Conservation (phyloP, 2,888 invertebrate genomes). For the Mongoloraphidia duomilia region DNA sequence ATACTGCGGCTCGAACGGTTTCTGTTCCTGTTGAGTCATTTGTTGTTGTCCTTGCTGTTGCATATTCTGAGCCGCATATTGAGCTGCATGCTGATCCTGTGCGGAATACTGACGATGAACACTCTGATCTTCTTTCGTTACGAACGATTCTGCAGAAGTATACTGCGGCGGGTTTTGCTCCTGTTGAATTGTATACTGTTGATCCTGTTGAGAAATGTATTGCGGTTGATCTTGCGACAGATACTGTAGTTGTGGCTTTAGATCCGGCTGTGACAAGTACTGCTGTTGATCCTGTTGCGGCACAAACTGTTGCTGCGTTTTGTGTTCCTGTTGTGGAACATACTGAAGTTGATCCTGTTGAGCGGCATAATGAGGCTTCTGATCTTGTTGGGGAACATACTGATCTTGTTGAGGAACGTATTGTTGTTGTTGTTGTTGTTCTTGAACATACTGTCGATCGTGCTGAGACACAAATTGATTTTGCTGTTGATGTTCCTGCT, state of each 20-base stretch:
- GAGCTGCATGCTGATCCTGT: conserved; percentile 8
- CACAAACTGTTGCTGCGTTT: neutral
- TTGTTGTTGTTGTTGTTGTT: conserved; percentile 20
- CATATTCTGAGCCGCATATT: conserved; percentile 11
- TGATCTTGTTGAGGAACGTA: conserved; percentile 12
- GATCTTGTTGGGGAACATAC: conserved; percentile 5
- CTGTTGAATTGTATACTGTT: conserved; percentile 2
- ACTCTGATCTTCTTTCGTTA: no score
- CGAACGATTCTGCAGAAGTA: neutral
- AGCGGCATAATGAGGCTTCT: neutral
- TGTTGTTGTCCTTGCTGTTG: conserved; percentile 15
- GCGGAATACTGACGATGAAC: conserved; percentile 5
- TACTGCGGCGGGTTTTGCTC: conserved; percentile 16
- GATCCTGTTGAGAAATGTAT: conserved; percentile 7
- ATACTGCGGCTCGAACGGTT: conserved; percentile 14
- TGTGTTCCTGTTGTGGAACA: conserved; percentile 1
- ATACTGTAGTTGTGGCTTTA: conserved; percentile 4
- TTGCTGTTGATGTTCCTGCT: conserved; percentile 6
- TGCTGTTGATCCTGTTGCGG: conserved; percentile 4
- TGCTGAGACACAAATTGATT: neutral
- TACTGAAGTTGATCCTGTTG: conserved; percentile 7
- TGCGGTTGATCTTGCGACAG: conserved; percentile 1
- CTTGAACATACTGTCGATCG: conserved; percentile 7
- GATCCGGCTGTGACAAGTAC: conserved; percentile 13
- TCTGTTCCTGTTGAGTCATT: conserved; percentile 21